Conservation (phyloP, 2,888 invertebrate species). For the Netelia virgata region DNA sequence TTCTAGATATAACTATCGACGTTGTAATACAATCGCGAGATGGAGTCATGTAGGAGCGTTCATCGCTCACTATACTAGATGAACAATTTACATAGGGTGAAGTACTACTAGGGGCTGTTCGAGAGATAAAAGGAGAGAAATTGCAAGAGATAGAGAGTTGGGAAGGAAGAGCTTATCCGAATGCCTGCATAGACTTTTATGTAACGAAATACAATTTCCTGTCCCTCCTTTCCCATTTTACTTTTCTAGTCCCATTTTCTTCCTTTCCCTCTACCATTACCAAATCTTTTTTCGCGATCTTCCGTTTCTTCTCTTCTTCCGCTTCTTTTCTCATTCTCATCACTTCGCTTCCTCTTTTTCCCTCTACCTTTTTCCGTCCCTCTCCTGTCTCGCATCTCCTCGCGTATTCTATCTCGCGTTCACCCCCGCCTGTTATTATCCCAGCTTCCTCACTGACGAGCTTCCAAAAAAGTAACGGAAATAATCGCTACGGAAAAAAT, state of each 20-base stretch:
- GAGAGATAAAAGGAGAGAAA: neutral
- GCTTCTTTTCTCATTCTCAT: neutral
- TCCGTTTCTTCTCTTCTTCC: neutral
- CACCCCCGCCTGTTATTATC: neutral
- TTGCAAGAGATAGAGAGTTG: neutral
- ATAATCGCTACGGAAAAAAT: no score
- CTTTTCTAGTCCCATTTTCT: neutral
- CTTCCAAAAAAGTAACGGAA: no score
- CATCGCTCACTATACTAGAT: neutral
- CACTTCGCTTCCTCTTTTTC: neutral
- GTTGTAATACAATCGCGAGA: conserved; percentile 39
- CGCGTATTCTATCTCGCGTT: neutral
- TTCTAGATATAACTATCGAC: conserved; percentile 32
- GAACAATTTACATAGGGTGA: conserved; percentile 42
- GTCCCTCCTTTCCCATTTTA: neutral
- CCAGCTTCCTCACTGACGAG: no score
- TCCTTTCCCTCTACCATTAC: no score
- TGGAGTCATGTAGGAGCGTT: conserved; percentile 6
- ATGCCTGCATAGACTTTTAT: neutral
- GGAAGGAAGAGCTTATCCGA: neutral
- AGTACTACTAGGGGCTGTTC: neutral
- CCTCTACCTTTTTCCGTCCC: neutral
- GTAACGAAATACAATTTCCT: neutral
- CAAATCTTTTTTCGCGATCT: neutral
- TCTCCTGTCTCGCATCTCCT: neutral